Conservation (phyloP, 2,888 invertebrate species). For the Perizoma affinitatum region DNA sequence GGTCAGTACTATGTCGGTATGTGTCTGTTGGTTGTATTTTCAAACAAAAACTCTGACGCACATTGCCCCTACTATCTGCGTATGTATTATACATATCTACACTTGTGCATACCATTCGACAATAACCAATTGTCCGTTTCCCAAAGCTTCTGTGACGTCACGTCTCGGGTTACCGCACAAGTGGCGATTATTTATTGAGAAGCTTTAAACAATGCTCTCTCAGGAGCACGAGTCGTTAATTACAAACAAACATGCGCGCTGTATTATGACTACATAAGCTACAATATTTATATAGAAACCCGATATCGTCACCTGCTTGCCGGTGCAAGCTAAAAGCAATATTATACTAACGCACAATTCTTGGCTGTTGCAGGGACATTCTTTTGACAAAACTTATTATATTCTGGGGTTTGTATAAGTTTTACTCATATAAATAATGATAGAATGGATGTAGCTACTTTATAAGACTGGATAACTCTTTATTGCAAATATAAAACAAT, state of each 20-base stretch:
- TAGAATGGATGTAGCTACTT: too few relatives aligned
- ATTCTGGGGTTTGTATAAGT: too few relatives aligned
- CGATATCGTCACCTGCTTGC: neutral
- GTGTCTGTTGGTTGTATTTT: neutral
- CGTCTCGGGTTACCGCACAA: constrained; percentile 64
- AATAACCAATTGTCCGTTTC: constrained; percentile 38
- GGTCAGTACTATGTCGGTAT: too few relatives aligned
- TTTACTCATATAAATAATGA: too few relatives aligned
- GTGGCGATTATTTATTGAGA: constrained; percentile 69
- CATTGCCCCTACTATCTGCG: neutral
- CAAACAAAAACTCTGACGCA: constrained; percentile 7
- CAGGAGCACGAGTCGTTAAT: constrained; percentile 75
- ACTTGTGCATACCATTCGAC: constrained; percentile 21
- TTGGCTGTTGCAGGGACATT: neutral
- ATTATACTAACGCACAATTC: neutral
- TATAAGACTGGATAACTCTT: too few relatives aligned
- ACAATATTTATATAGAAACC: constrained; percentile 10
- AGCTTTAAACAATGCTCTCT: constrained; percentile 71
- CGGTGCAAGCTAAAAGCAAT: neutral
- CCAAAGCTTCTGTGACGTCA: constrained; percentile 38
- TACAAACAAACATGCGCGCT: constrained; percentile 72
- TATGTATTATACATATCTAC: constrained; percentile 2
- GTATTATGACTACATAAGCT: constrained; percentile 48
- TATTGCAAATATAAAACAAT: too few relatives aligned
- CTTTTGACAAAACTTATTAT: too few relatives aligned